Base-by-base conservation (phyloP, 2,113 vertebrate genomes). In the Dicrurus megarhynchus region DNA sequence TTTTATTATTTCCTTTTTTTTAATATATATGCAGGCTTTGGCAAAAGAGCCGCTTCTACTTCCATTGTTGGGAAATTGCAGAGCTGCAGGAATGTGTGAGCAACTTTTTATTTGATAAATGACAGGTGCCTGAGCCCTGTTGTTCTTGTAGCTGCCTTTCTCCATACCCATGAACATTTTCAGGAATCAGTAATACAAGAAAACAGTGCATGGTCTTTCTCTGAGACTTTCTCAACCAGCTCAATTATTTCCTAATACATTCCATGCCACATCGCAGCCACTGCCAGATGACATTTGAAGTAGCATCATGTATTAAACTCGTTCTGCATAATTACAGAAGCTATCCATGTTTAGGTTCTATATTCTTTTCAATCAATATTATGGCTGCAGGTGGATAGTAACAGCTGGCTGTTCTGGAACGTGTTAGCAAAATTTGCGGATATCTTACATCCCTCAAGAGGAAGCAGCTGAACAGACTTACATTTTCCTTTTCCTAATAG, bases 341-440 rank as follows among this genome's bases (percentile, higher is more conserved):
- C 74, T 83, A 81, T 85, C 93, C 83, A 9, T 97, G 90, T 94
- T 95, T 95, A 95, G 87, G 95, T 92, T 96, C 95, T 89, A 84
- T 90, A 87, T 85, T 93, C 94, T 95, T 93, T 96, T 95, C 93
- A 92, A 90, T 96, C 97, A 95, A 68, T 96, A 93, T 96, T 96
- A 96, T 47, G 75, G 87, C 91, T 96, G 95, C 97, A 97, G 97
- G 96, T 97, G 97, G 95, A 42, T 83, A 68, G 87, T 79, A 97
- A 97, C 96, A 97, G 97, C 97, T 97, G 97, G 92, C 83, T 96
- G 91, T 81, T 96, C 93, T 96, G 95, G 89, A 96, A 93, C 6
- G 2, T 74, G 78, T 93, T 96, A 95, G 92, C 82, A 97, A 93
- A 96, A 96, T 95, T 89, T 92, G 92, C 89, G 92, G 95, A 89